A percentile compares a stretch with the other conserved stretches of the same genome.
Evolutionary conservation across 1,140 invertebrate genomes (phyloP).

Genomic region (Portunus trituberculatus): DNA sequence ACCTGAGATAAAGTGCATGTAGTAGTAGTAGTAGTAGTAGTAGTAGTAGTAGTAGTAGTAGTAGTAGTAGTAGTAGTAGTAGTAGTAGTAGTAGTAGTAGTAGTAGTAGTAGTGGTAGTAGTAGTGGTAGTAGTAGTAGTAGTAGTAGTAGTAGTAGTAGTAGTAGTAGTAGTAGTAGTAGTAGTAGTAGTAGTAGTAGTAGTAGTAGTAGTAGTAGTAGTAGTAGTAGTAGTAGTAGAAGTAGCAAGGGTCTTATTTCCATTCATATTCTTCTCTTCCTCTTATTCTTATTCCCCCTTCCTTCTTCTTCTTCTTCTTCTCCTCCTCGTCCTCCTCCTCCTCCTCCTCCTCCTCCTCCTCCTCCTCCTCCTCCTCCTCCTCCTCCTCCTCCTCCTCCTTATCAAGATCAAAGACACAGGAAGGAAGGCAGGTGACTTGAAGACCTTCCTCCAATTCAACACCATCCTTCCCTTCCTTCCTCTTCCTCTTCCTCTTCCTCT

Average conservation of each 20-base stretch:
- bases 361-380: too few species aligned
- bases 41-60: slow-evolving; percentile 33
- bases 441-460: too few species aligned
- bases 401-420: too few species aligned
- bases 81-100: not conserved
- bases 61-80: slow-evolving; percentile 30
- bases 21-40: slow-evolving; percentile 12
- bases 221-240: not conserved
- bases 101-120: not conserved
- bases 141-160: not conserved
- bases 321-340: too few species aligned
- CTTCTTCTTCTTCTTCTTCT: too few species aligned
- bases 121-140: not conserved
- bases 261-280: too few species aligned
- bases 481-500: not conserved
- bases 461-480: not conserved
- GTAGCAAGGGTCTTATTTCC: too few species aligned
- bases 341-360: too few species aligned
- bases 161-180: not conserved
- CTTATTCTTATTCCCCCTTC: too few species aligned
- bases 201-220: not conserved
- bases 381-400: too few species aligned
- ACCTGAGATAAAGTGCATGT: not conserved
- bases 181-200: not conserved
- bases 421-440: too few species aligned